A percentile compares a stretch with the other conserved stretches of the same genome.
Evolutionary conservation across 2,113 vertebrate genomes (phyloP).

Genomic region (Narcine bancroftii): DNA sequence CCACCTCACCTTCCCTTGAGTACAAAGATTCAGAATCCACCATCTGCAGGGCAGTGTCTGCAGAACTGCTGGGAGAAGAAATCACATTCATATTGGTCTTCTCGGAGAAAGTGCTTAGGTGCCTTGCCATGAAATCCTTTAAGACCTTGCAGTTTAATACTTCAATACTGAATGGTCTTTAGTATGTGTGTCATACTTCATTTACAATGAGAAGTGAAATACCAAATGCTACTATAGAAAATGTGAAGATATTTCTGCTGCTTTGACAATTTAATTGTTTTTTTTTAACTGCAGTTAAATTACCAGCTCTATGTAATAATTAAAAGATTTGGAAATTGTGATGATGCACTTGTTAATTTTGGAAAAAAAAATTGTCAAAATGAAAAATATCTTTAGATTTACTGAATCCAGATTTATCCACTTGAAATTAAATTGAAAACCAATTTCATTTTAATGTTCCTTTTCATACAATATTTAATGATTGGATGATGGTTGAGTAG

Average conservation of each 20-base stretch:
- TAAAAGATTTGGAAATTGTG: too few relatives aligned
- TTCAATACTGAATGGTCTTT: conserved; percentile 29
- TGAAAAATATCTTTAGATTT: not conserved
- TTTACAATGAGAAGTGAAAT: conserved; percentile 6
- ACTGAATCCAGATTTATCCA: not conserved
- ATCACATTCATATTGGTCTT: conserved; percentile 9
- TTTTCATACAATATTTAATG: not conserved
- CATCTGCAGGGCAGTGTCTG: conserved; percentile 12
- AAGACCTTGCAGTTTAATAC: conserved; percentile 20
- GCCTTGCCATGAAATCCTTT: not conserved
- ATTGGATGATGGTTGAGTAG: too few relatives aligned
- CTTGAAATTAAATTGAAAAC: not conserved
- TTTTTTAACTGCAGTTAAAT: not conserved
- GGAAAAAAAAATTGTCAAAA: not conserved
- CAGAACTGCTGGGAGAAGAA: not conserved
- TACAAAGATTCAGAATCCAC: not conserved
- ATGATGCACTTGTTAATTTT: not conserved
- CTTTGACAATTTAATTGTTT: not conserved
- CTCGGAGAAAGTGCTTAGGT: not conserved
- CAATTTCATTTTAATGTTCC: not conserved
- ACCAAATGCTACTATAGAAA: not conserved
- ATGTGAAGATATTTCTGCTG: not conserved
- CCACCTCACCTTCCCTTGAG: not conserved
- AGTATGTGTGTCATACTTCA: conserved; percentile 1
- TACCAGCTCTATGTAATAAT: not conserved